A percentile compares a stretch with the other conserved stretches of the same genome.
Evolutionary conservation across 1,140 invertebrate genomes (phyloP).

Genomic region (Hylaeus anthracinus): DNA sequence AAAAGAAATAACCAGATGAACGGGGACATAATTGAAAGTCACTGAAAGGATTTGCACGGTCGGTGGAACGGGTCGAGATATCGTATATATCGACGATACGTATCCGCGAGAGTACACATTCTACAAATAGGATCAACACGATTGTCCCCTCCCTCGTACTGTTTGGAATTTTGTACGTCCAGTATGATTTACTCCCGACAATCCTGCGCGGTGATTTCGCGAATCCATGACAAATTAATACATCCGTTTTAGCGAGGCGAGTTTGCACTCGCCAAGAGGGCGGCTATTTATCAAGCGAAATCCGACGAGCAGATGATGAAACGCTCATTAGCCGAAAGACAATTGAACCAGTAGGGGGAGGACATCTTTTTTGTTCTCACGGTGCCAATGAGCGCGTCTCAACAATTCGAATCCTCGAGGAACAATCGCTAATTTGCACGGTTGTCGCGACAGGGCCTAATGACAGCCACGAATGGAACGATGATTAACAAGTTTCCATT

Average conservation of each 20-base stretch:
- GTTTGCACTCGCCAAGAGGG: constrained; percentile 14
- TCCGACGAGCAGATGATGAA: constrained; percentile 45
- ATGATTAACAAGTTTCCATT: background rate
- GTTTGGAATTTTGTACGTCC: background rate
- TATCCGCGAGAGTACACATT: background rate
- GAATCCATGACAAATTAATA: constrained; percentile 28
- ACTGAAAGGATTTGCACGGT: no score
- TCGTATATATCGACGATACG: no score
- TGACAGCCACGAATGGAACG: background rate
- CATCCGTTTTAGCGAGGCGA: constrained; percentile 18
- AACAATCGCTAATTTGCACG: constrained; percentile 34
- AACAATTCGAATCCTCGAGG: background rate
- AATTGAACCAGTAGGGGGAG: background rate
- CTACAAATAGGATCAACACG: background rate
- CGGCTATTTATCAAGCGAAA: constrained; percentile 33
- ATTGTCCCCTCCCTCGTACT: no score
- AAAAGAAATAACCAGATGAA: no score
- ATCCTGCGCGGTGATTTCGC: background rate
- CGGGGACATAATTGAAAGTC: no score
- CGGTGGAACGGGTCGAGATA: no score
- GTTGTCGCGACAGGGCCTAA: background rate
- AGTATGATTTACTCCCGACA: background rate
- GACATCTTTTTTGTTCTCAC: background rate
- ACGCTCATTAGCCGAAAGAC: constrained; percentile 43
- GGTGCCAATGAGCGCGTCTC: background rate